These are phyloP conservation scores for Thumatha senex DNA, from an alignment of 2,888 invertebrate genomes.

Conservation along the genomic window DNA sequence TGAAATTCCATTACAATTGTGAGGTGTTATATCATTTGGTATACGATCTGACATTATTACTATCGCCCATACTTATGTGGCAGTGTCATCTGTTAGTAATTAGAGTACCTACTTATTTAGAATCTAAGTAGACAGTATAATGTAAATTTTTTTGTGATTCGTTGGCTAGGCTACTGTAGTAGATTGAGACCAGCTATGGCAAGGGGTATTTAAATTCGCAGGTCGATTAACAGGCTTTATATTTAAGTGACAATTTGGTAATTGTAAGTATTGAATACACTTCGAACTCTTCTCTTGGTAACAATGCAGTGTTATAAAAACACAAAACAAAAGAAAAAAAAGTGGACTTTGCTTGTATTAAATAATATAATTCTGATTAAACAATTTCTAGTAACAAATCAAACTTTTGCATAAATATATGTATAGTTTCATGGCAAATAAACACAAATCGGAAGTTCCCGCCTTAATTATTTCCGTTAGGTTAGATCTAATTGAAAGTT, in stretches of 20 bases:
- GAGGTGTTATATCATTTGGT: slow-evolving; percentile 8
- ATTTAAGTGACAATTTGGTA: too few relatives aligned
- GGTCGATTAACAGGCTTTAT: too few relatives aligned
- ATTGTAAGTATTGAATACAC: too few relatives aligned
- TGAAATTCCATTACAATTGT: neutral
- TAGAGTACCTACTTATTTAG: slow-evolving; percentile 3
- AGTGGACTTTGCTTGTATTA: too few relatives aligned
- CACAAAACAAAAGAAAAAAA: too few relatives aligned
- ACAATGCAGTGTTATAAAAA: too few relatives aligned
- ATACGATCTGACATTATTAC: neutral
- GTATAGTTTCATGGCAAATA: slow-evolving; percentile 28
- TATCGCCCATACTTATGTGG: slow-evolving; percentile 12
- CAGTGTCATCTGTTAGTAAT: slow-evolving; percentile 28
- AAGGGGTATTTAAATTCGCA: too few relatives aligned
- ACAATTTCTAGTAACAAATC: slow-evolving; percentile 7
- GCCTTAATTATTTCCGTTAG: slow-evolving; percentile 77
- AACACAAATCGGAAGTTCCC: slow-evolving; percentile 61
- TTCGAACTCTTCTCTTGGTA: too few relatives aligned
- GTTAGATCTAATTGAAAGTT: slow-evolving; percentile 82
- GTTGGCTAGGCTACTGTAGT: too few relatives aligned
- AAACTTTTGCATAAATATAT: slow-evolving; percentile 8
- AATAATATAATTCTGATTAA: neutral
- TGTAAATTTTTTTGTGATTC: too few relatives aligned
- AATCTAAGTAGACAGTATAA: too few relatives aligned
- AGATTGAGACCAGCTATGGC: too few relatives aligned